Percentiles rank a stretch among this genome's conserved stretches.
Evolutionary conservation across 92 coral and sea anemone genomes (phyloP).

Genomic region (Palythoa grandiflora): DNA sequence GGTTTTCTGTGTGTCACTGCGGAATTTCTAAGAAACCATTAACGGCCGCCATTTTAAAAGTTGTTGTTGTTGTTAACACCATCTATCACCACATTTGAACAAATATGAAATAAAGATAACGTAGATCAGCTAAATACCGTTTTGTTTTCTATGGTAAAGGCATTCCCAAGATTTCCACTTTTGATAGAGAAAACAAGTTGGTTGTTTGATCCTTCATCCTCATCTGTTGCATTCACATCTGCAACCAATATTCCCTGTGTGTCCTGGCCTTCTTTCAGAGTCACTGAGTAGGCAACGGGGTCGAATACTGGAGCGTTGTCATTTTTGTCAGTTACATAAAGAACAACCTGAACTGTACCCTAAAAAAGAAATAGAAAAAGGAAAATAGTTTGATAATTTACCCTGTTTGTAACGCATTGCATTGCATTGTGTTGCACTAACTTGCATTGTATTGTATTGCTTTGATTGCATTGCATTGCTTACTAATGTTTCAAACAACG

Average conservation of each 20-base stretch:
- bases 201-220: conserved; percentile 82
- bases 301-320: conserved; percentile 87
- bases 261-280: conserved; percentile 72
- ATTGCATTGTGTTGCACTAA: background rate
- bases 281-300: conserved; percentile 66
- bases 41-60: background rate
- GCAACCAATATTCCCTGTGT: conserved; percentile 65
- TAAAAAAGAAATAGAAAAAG: background rate
- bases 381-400: too few species aligned
- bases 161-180: conserved; percentile 80
- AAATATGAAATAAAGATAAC: background rate
- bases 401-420: background rate
- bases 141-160: conserved; percentile 69
- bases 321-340: conserved; percentile 78
- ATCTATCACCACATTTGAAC: background rate
- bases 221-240: conserved; percentile 83
- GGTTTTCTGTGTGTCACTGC: too few species aligned
- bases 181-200: conserved; percentile 72
- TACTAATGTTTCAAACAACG: too few species aligned
- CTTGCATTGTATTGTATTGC: too few species aligned
- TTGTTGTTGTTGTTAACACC: too few species aligned
- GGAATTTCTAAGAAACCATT: too few species aligned
- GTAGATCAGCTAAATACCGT: conserved; percentile 63
- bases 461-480: too few species aligned
- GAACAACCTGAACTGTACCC: conserved; percentile 62